Conservation (phyloP, 2,797 vertebrate genomes). For the Lindbergichthys nudifrons region DNA sequence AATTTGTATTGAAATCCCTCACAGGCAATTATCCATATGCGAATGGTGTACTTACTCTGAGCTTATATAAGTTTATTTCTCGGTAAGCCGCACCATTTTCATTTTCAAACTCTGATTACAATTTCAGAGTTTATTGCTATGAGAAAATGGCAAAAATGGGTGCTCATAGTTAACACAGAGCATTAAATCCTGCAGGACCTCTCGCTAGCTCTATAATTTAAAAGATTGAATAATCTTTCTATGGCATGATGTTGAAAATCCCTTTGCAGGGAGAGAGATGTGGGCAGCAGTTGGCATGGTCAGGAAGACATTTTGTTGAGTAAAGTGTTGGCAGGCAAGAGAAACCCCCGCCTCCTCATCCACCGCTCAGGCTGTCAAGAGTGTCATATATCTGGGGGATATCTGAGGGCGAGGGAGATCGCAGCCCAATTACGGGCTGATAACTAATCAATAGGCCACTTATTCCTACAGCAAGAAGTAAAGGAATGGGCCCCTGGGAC, state of each 20-base stretch:
- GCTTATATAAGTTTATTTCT: slow-evolving; percentile 84
- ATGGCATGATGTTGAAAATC: slow-evolving; percentile 72
- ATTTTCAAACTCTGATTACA: slow-evolving; percentile 85
- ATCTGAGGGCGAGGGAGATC: slow-evolving; percentile 91
- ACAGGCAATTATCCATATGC: slow-evolving; percentile 85
- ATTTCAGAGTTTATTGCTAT: slow-evolving; percentile 81
- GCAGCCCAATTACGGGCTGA: slow-evolving; percentile 99
- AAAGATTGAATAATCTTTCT: slow-evolving; percentile 77
- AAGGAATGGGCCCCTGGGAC: slow-evolving; percentile 98
- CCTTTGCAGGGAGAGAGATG: slow-evolving; percentile 57
- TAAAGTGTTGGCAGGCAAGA: slow-evolving; percentile 92
- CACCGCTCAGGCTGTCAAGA: slow-evolving; percentile 89
- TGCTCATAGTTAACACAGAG: slow-evolving; percentile 72
- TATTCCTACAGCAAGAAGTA: slow-evolving; percentile 99
- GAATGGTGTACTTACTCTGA: slow-evolving; percentile 83
- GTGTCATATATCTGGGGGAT: slow-evolving; percentile 92
- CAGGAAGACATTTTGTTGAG: slow-evolving; percentile 95
- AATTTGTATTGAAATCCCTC: slow-evolving; percentile 88
- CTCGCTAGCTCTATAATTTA: slow-evolving; percentile 70
- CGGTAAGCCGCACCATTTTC: slow-evolving; percentile 83
- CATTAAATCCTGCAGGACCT: slow-evolving; percentile 75
- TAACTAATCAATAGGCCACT: slow-evolving; percentile 99
- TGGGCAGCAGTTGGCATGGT: slow-evolving; percentile 82
- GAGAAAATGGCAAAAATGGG: slow-evolving; percentile 73
- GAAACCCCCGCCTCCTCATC: slow-evolving; percentile 55